Evolutionary conservation across 1,140 invertebrate species (phyloP).

Genomic region (Marisa cornuarietis): DNA sequence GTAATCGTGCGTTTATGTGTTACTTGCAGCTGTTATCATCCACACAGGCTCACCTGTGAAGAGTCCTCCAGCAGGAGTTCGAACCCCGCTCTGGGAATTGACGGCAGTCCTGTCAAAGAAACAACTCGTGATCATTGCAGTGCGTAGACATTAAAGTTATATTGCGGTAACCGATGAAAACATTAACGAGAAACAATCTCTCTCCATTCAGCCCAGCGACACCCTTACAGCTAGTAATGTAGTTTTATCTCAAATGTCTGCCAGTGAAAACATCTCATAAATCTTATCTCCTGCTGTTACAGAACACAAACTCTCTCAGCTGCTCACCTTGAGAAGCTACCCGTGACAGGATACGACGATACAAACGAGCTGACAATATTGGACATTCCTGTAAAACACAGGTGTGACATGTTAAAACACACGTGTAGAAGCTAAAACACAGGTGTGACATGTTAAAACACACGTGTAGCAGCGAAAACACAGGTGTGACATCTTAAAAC

Average conservation of each 20-base stretch:
- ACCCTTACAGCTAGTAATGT: too few relatives aligned
- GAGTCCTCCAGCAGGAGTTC: slow-evolving; percentile 86
- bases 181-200: background rate
- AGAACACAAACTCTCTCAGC: background rate
- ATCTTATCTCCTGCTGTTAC: too few relatives aligned
- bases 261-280: too few relatives aligned
- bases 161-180: background rate
- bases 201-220: too few relatives aligned
- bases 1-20: too few relatives aligned
- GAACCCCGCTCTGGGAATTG: slow-evolving; percentile 91
- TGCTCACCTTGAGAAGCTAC: slow-evolving; percentile 64
- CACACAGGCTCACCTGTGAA: slow-evolving; percentile 77
- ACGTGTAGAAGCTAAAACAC: too few relatives aligned
- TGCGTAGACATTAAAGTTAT: background rate
- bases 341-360: slow-evolving; percentile 89
- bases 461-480: too few relatives aligned
- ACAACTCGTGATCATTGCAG: background rate
- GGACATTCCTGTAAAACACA: slow-evolving; percentile 70
- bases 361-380: slow-evolving; percentile 92
- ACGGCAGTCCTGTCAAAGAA: slow-evolving; percentile 66
- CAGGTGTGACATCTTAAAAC: too few relatives aligned
- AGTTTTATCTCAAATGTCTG: background rate
- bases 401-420: background rate
- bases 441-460: too few relatives aligned
- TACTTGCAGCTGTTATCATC: too few relatives aligned